Percentiles rank a stretch among this genome's conserved stretches.
These are phyloP conservation scores for Macropodus opercularis DNA, from an alignment of 2,797 vertebrate species.

Conservation along the genomic window DNA sequence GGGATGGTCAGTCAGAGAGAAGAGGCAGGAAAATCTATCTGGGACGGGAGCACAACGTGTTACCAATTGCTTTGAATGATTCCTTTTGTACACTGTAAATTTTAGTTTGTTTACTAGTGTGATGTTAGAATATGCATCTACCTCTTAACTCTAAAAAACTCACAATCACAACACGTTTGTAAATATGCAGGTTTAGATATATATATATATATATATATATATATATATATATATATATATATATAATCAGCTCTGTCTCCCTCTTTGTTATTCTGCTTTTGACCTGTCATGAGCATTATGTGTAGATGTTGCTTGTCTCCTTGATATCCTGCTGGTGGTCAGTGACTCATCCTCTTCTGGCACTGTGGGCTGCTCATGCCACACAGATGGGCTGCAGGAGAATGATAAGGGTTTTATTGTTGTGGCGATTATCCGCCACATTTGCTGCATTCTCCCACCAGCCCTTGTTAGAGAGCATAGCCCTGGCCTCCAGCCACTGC, in stretches of 20 bases:
- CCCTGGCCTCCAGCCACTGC: constrained; percentile 48
- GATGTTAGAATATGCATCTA: background rate
- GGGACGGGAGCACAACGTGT: background rate
- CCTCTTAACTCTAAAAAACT: background rate
- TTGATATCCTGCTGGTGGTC: constrained; percentile 35
- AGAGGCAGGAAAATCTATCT: background rate
- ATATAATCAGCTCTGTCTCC: background rate
- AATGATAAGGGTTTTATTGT: constrained; percentile 52
- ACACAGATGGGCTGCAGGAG: constrained; percentile 59
- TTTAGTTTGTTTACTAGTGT: background rate
- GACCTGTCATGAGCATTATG: constrained; percentile 39
- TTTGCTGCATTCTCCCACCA: constrained; percentile 56
- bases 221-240: too few relatives aligned
- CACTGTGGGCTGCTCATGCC: constrained; percentile 49
- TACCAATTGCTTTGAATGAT: background rate
- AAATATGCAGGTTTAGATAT: background rate
- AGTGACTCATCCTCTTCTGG: constrained; percentile 62
- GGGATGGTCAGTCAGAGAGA: constrained; percentile 17
- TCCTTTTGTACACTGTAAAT: background rate
- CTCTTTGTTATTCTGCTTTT: background rate
- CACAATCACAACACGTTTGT: background rate
- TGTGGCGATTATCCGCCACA: constrained; percentile 60
- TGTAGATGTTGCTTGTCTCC: constrained; percentile 38
- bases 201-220: too few relatives aligned
- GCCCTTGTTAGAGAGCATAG: constrained; percentile 39